Percentiles rank a stretch among this genome's conserved stretches.
phyloP scores from a whole-genome alignment of 2,888 invertebrate genomes.

The Quadroppia sp. region DNA sequence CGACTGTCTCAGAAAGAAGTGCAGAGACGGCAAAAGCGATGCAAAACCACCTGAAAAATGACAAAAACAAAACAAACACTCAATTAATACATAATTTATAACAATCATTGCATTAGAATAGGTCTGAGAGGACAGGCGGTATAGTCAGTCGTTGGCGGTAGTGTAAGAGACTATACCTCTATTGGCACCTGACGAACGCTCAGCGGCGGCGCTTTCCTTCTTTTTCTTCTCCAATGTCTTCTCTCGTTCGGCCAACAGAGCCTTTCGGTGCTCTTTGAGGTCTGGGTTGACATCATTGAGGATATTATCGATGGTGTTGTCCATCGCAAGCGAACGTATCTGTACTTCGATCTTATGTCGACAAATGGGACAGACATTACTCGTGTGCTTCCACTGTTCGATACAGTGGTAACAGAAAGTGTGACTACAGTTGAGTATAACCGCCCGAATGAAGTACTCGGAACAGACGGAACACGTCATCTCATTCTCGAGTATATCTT shows the following conservation, averaged over 20 bases:
- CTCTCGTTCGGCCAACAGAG: constrained; percentile 4
- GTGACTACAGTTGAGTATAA: constrained; percentile 37
- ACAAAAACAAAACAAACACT: background rate
- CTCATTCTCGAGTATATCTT: constrained; percentile 11
- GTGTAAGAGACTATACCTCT: too few relatives aligned
- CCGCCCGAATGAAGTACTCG: constrained; percentile 30
- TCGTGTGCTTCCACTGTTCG: constrained; percentile 29
- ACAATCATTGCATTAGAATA: too few relatives aligned
- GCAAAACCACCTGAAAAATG: background rate
- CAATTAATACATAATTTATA: too few relatives aligned
- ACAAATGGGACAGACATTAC: constrained; percentile 36
- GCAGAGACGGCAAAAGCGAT: background rate
- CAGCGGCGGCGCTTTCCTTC: background rate
- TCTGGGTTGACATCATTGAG: background rate
- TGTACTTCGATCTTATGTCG: constrained; percentile 6
- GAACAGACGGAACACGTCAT: constrained; percentile 37
- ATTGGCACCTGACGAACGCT: background rate
- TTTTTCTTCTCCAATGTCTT: constrained; percentile 1
- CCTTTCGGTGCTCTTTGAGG: background rate
- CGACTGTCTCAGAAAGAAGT: constrained; percentile 8
- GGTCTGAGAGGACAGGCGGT: too few relatives aligned
- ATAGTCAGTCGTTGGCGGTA: too few relatives aligned
- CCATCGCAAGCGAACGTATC: background rate
- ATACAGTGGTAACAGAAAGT: constrained; percentile 38
- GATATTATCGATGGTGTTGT: constrained; percentile 29